Evolutionary conservation across 2,888 invertebrate genomes (phyloP).

Genomic region (Sabatieria punctata): DNA sequence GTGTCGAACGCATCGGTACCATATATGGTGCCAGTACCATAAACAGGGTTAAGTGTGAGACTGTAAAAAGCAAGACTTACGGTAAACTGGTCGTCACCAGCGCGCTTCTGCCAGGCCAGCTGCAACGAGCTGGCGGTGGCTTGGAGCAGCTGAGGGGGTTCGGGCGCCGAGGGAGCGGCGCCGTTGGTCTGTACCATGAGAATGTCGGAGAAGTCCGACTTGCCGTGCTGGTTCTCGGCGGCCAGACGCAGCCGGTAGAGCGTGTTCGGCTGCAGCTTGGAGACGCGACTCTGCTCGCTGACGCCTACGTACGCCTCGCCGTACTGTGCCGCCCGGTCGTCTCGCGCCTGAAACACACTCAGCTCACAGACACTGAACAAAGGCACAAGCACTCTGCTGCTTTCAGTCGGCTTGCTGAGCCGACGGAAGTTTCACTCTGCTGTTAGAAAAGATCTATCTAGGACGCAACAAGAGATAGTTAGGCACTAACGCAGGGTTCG

Average conservation of each 20-base stretch:
- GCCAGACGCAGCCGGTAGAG: constrained; percentile 63
- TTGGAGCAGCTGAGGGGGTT: constrained; percentile 32
- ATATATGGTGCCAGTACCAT: too few species aligned
- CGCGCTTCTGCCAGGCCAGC: constrained; percentile 33
- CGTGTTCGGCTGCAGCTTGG: constrained; percentile 58
- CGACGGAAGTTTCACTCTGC: too few species aligned
- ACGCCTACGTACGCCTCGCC: constrained; percentile 54
- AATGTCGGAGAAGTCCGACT: constrained; percentile 18
- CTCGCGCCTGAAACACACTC: too few species aligned
- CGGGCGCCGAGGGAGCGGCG: constrained; percentile 31
- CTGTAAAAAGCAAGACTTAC: too few species aligned
- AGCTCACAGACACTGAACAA: too few species aligned
- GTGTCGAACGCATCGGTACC: too few species aligned
- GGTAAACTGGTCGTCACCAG: constrained; percentile 32
- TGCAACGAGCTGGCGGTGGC: constrained; percentile 25
- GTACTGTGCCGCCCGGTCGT: constrained; percentile 44
- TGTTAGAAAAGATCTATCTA: too few species aligned
- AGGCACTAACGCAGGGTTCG: too few species aligned
- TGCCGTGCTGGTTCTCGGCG: constrained; percentile 62
- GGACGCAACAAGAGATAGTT: too few species aligned
- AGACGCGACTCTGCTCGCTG: constrained; percentile 55
- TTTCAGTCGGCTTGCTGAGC: too few species aligned
- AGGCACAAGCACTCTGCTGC: too few species aligned
- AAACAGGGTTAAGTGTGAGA: too few species aligned
- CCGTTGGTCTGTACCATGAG: constrained; percentile 25